Percentiles rank a stretch among this genome's conserved stretches.
Evolutionary conservation across 1,140 invertebrate species (phyloP).

Genomic region (Meloidogyne chitwoodi): DNA sequence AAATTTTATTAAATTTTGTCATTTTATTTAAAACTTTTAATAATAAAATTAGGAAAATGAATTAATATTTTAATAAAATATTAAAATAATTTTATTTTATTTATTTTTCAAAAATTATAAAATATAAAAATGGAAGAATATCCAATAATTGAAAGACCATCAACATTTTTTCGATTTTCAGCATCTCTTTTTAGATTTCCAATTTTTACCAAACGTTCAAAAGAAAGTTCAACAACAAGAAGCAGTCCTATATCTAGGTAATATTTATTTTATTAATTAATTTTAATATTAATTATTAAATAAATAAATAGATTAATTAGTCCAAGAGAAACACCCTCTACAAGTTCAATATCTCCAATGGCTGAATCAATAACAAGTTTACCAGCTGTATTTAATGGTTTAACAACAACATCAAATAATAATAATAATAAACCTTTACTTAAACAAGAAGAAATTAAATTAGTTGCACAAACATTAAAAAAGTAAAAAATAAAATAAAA

Average conservation of each 20-base stretch:
- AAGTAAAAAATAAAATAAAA: background rate
- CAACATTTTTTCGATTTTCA: background rate
- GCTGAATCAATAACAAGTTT: background rate
- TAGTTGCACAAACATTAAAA: background rate
- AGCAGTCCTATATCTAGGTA: background rate
- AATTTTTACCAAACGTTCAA: background rate
- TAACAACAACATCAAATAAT: background rate
- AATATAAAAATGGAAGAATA: background rate
- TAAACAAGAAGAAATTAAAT: background rate
- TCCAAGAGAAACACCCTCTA: background rate
- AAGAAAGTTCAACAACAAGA: background rate
- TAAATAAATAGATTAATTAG: background rate
- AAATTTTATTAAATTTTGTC: no score
- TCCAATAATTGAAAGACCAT: background rate
- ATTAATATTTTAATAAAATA: no score
- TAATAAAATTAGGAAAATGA: no score
- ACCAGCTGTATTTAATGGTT: background rate
- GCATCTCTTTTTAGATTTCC: conserved; percentile 1
- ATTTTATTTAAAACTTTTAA: no score
- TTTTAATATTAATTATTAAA: no score
- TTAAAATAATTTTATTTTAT: no score
- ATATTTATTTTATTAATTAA: no score
- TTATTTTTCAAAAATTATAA: no score
- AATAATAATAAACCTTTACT: background rate
- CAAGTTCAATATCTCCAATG: background rate